Conservation (phyloP, 2,888 invertebrate species). For the Lasius fuliginosus region DNA sequence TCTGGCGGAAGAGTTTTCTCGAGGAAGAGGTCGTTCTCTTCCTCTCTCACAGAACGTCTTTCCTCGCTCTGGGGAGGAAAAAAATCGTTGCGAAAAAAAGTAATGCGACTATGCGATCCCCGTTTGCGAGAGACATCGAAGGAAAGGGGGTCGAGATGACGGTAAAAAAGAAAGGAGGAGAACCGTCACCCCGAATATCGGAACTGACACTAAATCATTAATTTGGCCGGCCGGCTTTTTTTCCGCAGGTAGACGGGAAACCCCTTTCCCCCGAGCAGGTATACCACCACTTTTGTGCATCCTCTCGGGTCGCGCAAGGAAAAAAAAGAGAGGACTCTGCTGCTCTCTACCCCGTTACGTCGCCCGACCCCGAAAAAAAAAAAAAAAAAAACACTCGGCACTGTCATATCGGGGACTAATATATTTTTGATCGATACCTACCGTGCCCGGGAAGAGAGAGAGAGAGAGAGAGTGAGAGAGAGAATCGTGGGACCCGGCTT, state of each 20-base stretch:
- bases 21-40: slow-evolving; percentile 31
- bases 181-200: slow-evolving; percentile 79
- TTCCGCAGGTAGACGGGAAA: slow-evolving; percentile 81
- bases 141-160: slow-evolving; percentile 44
- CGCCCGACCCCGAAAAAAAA: slow-evolving; percentile 73
- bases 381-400: slow-evolving; percentile 84
- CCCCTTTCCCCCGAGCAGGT: slow-evolving; percentile 82
- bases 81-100: slow-evolving; percentile 57
- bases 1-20: slow-evolving; percentile 63
- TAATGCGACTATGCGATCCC: slow-evolving; percentile 61
- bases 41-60: slow-evolving; percentile 33
- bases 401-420: slow-evolving; percentile 86
- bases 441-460: slow-evolving; percentile 64
- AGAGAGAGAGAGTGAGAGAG: slow-evolving; percentile 54
- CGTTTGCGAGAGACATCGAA: slow-evolving; percentile 62
- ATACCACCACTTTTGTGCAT: slow-evolving; percentile 78
- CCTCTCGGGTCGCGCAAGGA: slow-evolving; percentile 67
- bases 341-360: slow-evolving; percentile 52
- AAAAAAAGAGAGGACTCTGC: slow-evolving; percentile 63
- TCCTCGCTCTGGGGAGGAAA: slow-evolving; percentile 37
- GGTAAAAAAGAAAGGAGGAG: slow-evolving; percentile 33
- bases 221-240: slow-evolving; percentile 81
- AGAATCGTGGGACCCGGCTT: slow-evolving; percentile 78
- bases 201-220: slow-evolving; percentile 86
- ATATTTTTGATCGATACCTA: slow-evolving; percentile 86